A percentile compares a stretch with the other conserved stretches of the same genome.
Conservation (phyloP, 1,140 invertebrate species). For the Acyrthosiphon pisum region DNA sequence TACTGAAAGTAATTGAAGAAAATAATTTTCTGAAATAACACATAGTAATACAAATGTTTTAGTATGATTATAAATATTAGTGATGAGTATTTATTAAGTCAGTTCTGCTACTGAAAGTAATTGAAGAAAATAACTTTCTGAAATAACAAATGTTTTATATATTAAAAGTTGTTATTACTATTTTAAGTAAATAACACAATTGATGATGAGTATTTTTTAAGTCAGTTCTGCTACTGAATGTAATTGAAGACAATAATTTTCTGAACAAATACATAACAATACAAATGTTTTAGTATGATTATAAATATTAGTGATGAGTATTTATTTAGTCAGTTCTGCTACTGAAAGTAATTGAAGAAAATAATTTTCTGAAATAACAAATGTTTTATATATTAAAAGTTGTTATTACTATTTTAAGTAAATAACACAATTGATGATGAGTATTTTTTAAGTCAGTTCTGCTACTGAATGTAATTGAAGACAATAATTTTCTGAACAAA, state of each 20-base stretch:
- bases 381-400: neutral
- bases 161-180: neutral
- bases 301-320: neutral
- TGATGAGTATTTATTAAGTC: neutral
- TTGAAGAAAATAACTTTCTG: constrained; percentile 13
- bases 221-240: constrained; percentile 39
- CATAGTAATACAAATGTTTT: neutral
- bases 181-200: neutral
- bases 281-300: neutral
- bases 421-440: neutral
- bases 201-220: neutral
- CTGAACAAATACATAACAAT: neutral
- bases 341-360: constrained; percentile 1
- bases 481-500: neutral
- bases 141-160: neutral
- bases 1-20: constrained; percentile 24
- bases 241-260: neutral
- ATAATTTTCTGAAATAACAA: neutral
- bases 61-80: too few relatives aligned
- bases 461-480: constrained; percentile 10
- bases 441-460: neutral
- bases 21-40: neutral
- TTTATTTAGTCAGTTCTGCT: constrained; percentile 25
- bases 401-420: neutral
- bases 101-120: constrained; percentile 31